These are phyloP conservation scores for Odontomyia ornata DNA, from an alignment of 2,888 invertebrate species.

Conservation along the genomic window DNA sequence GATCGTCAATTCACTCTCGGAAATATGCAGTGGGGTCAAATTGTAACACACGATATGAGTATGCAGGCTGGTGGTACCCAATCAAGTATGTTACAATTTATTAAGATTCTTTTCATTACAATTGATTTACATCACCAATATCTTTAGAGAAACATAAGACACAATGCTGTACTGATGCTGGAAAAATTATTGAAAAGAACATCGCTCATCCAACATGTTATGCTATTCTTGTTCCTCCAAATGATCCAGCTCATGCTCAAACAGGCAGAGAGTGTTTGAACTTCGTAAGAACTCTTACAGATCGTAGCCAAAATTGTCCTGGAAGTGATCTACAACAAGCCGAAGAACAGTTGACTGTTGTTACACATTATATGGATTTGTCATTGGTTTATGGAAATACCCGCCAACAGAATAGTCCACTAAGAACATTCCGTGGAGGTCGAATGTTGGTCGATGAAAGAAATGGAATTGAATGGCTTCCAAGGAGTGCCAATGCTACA, in stretches of 20 bases:
- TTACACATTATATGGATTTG: conserved; percentile 69
- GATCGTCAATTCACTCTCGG: conserved; percentile 79
- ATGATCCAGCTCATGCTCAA: conserved; percentile 67
- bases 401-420: conserved; percentile 70
- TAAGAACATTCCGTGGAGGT: conserved; percentile 76
- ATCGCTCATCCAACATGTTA: conserved; percentile 64
- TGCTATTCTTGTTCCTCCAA: conserved; percentile 67
- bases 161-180: conserved; percentile 71
- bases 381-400: conserved; percentile 84
- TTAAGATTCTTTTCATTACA: too few relatives aligned
- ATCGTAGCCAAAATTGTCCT: conserved; percentile 70
- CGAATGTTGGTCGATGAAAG: conserved; percentile 71
- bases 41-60: conserved; percentile 70
- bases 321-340: conserved; percentile 64
- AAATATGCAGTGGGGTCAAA: conserved; percentile 73
- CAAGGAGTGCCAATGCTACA: conserved; percentile 73
- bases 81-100: conserved; percentile 71
- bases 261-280: conserved; percentile 69
- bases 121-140: background rate
- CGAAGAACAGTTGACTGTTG: conserved; percentile 71
- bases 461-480: conserved; percentile 76
- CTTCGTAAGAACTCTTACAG: conserved; percentile 72
- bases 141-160: conserved; percentile 68
- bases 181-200: conserved; percentile 65
- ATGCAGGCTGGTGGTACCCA: conserved; percentile 69